A percentile compares a stretch with the other conserved stretches of the same genome.
Evolutionary conservation across 2,113 vertebrate species (phyloP).

Genomic region (Urocynchramus pylzowi): DNA sequence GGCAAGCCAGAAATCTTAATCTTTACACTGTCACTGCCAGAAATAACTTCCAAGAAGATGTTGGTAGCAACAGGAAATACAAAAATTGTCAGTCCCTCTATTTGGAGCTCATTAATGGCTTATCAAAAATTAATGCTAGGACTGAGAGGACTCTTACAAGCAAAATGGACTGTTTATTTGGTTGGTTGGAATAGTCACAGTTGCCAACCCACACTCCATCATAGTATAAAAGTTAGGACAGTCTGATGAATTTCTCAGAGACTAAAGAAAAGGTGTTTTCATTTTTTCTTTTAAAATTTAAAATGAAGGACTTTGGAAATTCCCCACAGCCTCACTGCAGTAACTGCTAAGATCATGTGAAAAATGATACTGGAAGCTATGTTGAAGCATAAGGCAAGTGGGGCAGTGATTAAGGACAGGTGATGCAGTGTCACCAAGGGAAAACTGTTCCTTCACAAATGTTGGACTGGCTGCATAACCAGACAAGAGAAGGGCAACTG

Average conservation of each 20-base stretch:
- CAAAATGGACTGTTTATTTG: neutral
- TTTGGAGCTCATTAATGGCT: neutral
- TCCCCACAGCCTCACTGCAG: neutral
- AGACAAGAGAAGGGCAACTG: neutral
- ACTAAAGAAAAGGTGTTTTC: neutral
- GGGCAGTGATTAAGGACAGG: neutral
- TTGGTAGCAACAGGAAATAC: neutral
- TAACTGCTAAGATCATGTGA: neutral
- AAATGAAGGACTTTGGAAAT: neutral
- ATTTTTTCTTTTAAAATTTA: neutral
- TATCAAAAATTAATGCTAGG: neutral
- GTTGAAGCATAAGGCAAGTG: neutral
- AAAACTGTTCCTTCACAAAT: neutral
- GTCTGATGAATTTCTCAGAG: neutral
- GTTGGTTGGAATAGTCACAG: neutral
- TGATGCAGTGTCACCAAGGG: rapidly evolving
- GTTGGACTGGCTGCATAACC: neutral
- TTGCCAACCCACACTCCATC: neutral
- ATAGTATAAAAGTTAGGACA: neutral
- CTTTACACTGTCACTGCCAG: neutral
- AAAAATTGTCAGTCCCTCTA: neutral
- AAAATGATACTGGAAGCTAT: neutral
- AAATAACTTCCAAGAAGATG: neutral
- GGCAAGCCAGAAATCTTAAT: neutral
- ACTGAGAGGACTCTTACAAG: neutral